Evolutionary conservation across 53 echinoderm and acorn worm genomes (phyloP).

Genomic region (Paracentrotus lividus): DNA sequence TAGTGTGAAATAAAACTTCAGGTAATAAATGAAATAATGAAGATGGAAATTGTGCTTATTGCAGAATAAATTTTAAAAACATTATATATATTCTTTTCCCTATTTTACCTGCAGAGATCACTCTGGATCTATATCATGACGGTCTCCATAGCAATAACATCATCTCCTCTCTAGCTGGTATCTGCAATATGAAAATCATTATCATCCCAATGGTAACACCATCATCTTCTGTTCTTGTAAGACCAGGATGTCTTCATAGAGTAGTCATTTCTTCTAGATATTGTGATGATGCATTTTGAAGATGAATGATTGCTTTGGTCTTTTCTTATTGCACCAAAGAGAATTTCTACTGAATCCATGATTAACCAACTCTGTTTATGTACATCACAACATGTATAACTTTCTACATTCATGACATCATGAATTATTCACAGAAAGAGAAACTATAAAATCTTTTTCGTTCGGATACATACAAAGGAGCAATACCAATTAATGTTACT

Average conservation of each 20-base stretch:
- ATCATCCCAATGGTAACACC: not conserved
- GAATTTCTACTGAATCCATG: too few relatives aligned
- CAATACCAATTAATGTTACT: not conserved
- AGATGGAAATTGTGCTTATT: not conserved
- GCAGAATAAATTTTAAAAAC: not conserved
- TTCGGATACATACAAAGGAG: not conserved
- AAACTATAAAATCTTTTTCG: not conserved
- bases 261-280: not conserved
- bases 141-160: not conserved
- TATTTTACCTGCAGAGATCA: not conserved
- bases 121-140: slow-evolving; percentile 26
- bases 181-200: not conserved
- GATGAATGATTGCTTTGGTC: too few relatives aligned
- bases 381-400: too few relatives aligned
- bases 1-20: too few relatives aligned
- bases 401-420: not conserved
- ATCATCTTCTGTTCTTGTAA: not conserved
- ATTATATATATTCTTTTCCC: not conserved
- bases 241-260: not conserved
- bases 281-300: too few relatives aligned
- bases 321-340: too few relatives aligned
- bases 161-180: not conserved
- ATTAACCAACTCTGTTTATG: too few relatives aligned
- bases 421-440: not conserved
- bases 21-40: not conserved